Evolutionary conservation across 2,113 vertebrate species (phyloP).

Genomic region (Himantopus leucocephalus): DNA sequence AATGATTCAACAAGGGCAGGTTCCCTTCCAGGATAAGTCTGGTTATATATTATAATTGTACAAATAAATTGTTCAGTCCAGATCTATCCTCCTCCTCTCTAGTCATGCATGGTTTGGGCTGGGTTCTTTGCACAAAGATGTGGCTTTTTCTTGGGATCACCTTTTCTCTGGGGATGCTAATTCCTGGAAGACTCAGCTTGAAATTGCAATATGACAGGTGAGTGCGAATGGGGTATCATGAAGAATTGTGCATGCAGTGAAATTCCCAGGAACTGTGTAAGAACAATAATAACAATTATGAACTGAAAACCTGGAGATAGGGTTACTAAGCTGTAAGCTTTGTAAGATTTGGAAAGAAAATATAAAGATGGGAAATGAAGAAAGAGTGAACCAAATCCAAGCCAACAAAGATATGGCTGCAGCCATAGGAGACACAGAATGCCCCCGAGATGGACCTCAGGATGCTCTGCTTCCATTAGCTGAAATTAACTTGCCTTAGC

Average conservation of each 20-base stretch:
- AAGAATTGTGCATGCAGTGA: neutral
- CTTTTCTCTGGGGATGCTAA: constrained; percentile 7
- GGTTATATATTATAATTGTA: neutral
- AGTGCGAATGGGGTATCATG: neutral
- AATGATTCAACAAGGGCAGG: constrained; percentile 9
- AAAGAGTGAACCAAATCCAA: neutral
- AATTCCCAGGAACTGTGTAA: neutral
- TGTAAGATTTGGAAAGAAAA: neutral
- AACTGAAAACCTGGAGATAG: neutral
- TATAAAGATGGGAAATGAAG: neutral
- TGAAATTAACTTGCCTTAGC: neutral
- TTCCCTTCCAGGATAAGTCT: neutral
- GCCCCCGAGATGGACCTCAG: neutral
- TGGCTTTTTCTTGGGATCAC: neutral
- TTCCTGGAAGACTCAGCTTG: constrained; percentile 42
- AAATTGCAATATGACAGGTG: neutral
- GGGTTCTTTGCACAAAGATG: neutral
- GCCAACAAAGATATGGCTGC: neutral
- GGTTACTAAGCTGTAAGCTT: neutral
- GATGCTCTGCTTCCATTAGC: neutral
- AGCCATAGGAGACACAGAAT: neutral
- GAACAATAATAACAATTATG: neutral
- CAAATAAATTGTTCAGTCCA: neutral
- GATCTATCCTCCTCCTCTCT: neutral
- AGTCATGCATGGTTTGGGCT: neutral